Base-by-base conservation (phyloP, 2,113 vertebrate genomes). In the Pollachius pollachius region DNA sequence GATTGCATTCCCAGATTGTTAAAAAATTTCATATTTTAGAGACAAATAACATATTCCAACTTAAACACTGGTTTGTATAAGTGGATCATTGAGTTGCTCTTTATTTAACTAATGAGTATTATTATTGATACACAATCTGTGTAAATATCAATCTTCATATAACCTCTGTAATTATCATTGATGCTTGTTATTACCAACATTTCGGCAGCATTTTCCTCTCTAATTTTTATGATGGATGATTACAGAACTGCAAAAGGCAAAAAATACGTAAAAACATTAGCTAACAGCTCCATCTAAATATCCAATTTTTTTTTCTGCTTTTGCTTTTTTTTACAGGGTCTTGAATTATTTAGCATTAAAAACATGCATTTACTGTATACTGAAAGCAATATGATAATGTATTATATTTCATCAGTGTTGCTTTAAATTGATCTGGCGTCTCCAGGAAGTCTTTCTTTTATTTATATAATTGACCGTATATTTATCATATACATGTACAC, bases 271-370 rank as follows among this genome's bases (percentile, higher is more conserved):
- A 57, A 57, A 57, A 57, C 54, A 57, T 17, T n/a, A 13, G n/a
- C 54, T n/a, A 57, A 57, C 15, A 5, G 54, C 13, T 17, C 54
- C n/a, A n/a, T 16, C 54, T 15, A 56, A 16, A 41, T 41, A 6
- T 41, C 3, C 37, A 41, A 41, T 7, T 1, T 41, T 41, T 7
- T 41, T 41, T 41, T 41, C 37, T 41, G 37, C 37, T 41, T 41
- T 41, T 7, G 8, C 41, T 48, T 48, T 54, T 48, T 54, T 82
- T 68, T 19, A 78, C 19, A 37, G 73, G 41, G 74, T 84, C 65
- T 62, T 90, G 57, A 89, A 90, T 90, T 81, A 89, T 88, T 90
- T n/a, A 86, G 66, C 65, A 60, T 79, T 77, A 81, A 87, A 76
- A 60, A 70, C 78, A 71, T 68, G 52, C 70, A 71, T 72, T 78